Conservation (phyloP, 2,888 invertebrate genomes). For the Caenorhabditis zanzibari region DNA sequence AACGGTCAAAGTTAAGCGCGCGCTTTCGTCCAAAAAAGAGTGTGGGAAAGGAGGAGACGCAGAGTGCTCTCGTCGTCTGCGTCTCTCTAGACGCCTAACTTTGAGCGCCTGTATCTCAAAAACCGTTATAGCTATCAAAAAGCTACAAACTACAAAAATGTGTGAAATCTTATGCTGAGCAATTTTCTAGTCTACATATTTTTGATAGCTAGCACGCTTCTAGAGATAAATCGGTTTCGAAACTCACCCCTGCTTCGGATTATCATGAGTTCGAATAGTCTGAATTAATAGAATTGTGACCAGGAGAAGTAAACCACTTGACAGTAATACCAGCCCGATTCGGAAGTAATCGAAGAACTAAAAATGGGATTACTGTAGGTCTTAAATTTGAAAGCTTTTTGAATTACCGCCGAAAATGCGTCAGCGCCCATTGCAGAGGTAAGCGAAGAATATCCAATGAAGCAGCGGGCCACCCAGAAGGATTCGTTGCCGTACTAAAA, state of each 20-base stretch:
- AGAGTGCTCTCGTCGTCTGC: too few species aligned
- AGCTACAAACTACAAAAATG: too few species aligned
- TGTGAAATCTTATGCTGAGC: neutral
- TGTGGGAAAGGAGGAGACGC: too few species aligned
- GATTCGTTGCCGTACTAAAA: constrained; percentile 59
- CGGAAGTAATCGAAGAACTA: constrained; percentile 73
- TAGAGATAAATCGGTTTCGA: neutral
- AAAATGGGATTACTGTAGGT: constrained; percentile 5
- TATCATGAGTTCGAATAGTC: constrained; percentile 68
- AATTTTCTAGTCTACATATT: neutral
- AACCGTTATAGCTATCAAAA: too few species aligned
- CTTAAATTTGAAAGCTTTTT: neutral
- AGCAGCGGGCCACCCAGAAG: constrained; percentile 73
- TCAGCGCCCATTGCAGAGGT: constrained; percentile 68
- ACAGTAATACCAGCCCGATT: constrained; percentile 66
- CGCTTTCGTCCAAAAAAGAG: too few species aligned
- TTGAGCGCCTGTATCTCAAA: too few species aligned
- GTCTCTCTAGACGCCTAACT: too few species aligned
- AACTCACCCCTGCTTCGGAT: constrained; percentile 57
- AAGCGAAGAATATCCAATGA: constrained; percentile 70
- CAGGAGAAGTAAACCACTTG: constrained; percentile 71
- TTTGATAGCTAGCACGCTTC: too few species aligned
- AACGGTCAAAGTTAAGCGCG: too few species aligned
- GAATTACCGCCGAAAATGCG: constrained; percentile 64
- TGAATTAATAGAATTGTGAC: constrained; percentile 75